These are phyloP conservation scores for Pecten maximus DNA, from an alignment of 2,888 invertebrate genomes.

Conservation along the genomic window DNA sequence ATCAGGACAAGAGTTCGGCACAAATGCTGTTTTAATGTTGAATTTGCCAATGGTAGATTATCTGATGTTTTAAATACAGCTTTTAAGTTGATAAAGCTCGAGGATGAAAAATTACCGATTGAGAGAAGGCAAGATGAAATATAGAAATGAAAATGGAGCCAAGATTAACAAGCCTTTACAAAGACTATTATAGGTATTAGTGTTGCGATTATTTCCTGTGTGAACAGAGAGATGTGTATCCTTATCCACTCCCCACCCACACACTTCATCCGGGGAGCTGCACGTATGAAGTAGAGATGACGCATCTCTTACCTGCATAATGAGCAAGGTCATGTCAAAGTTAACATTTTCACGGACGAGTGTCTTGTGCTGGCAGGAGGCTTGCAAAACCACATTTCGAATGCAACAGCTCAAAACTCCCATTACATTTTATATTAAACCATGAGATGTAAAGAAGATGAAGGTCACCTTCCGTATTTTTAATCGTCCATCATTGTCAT, in stretches of 20 bases:
- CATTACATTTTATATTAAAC: neutral
- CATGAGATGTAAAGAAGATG: neutral
- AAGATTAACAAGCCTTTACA: neutral
- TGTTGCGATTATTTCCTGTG: neutral
- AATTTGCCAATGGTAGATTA: no score
- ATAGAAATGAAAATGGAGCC: neutral
- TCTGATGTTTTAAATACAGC: no score
- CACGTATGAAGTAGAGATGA: neutral
- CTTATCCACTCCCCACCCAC: neutral
- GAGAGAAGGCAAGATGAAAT: neutral
- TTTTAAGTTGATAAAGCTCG: neutral
- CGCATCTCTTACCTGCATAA: neutral
- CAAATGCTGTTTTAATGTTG: neutral
- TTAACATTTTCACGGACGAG: neutral
- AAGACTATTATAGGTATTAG: neutral
- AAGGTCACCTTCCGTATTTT: neutral
- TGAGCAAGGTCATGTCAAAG: neutral
- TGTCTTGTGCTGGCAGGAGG: neutral
- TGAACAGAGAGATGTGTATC: neutral
- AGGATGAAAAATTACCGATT: neutral
- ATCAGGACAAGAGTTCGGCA: neutral
- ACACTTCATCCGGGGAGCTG: neutral
- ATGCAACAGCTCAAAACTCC: neutral
- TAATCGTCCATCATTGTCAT: neutral
- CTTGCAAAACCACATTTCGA: neutral